These are phyloP conservation scores for Hemibagrus guttatus DNA, from an alignment of 2,797 vertebrate genomes.

Conservation along the genomic window DNA sequence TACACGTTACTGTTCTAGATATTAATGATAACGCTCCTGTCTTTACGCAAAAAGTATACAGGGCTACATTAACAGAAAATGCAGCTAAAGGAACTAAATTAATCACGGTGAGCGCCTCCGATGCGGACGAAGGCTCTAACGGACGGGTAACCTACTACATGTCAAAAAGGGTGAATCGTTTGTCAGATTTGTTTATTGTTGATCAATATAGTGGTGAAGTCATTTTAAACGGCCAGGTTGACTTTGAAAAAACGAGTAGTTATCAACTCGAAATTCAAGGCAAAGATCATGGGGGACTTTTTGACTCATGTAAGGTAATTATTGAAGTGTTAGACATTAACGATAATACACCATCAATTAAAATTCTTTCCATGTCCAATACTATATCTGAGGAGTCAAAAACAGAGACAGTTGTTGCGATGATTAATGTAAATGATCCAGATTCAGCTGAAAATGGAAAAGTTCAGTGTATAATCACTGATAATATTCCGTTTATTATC, in stretches of 20 bases:
- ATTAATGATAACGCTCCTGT: conserved; percentile 64
- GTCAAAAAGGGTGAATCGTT: conserved; percentile 42
- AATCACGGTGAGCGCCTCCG: conserved; percentile 64
- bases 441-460: conserved; percentile 77
- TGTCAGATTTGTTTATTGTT: conserved; percentile 59
- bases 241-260: conserved; percentile 70
- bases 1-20: conserved; percentile 67
- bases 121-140: conserved; percentile 66
- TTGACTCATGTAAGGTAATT: conserved; percentile 72
- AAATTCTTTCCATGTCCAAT: conserved; percentile 71
- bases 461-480: conserved; percentile 67
- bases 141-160: conserved; percentile 65
- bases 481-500: conserved; percentile 71
- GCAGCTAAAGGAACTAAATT: conserved; percentile 57
- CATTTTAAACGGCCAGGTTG: conserved; percentile 55
- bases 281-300: conserved; percentile 74
- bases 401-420: conserved; percentile 67
- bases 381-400: conserved; percentile 67
- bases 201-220: conserved; percentile 51
- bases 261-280: conserved; percentile 74
- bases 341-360: conserved; percentile 81
- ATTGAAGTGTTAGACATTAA: conserved; percentile 83
- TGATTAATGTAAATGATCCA: conserved; percentile 74
- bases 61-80: conserved; percentile 62
- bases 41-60: conserved; percentile 55